Evolutionary conservation across 1,140 invertebrate species (phyloP), one percentile per base, ranked within the genome.

Genomic region (Saccostrea echinata): DNA sequence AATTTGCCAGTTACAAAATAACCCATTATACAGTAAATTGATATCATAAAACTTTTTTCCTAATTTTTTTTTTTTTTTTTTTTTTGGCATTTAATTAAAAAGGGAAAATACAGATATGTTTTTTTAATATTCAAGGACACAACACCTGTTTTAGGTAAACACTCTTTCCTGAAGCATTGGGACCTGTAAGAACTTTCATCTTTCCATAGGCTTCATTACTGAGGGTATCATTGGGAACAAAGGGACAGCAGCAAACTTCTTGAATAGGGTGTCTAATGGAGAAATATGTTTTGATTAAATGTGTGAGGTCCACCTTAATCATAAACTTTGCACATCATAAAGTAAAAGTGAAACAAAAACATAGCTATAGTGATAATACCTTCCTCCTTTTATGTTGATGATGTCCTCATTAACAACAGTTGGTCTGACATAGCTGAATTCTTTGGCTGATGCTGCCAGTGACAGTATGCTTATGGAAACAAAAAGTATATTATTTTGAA

Each of bases 161-260:
- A 91, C 97, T 98, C 95, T 99, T 99, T 0, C 98, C 98, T 93
- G 97, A 97, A 12, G 97, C 96, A 95, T 99, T 99, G 0, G 98
- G 97, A 0, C 98, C 97, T 2, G 97, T 98, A 18, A 99, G 92
- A 51, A 99, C 96, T 93, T 97, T 97, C 2, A 98, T 96, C 86
- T 96, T 96, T 16, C 96, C 96, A 86, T 95, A 90, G 8, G 93
- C 92, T 1, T 93, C 92, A 18, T 96, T 96, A 71, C 97, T 97
- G 71, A 94, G 90, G 1, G 96, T 96, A 91, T 97, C 96, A 94
- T 98, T 98, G 0, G 97, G 95, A 3, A 98, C 96, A 94, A 97
- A 98, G 85, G 96, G 96, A 80, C 96, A 95, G 33, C 96, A 95
- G 57, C 95, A 96, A 55, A 97, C 91, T 92, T 98, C 97, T 89